A percentile compares a stretch with the other conserved stretches of the same genome.
Evolutionary conservation across 2,888 invertebrate species (phyloP).

Genomic region (Caenorhabditis virilis): DNA sequence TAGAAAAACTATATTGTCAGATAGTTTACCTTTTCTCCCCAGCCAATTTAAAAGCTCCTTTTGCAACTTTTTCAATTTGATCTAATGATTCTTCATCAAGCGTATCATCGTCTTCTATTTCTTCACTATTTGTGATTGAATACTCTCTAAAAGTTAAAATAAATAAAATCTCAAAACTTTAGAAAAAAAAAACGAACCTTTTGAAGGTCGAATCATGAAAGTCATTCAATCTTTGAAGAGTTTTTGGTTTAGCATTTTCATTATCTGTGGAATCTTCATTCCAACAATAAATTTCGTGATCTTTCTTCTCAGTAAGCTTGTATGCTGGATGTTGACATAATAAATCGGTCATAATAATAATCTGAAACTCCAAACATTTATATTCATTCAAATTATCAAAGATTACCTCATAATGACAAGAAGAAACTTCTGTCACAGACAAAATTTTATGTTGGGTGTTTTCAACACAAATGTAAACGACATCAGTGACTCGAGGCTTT

Average conservation of each 20-base stretch:
- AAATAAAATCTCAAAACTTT: no score
- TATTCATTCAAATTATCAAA: background rate
- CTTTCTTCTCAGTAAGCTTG: conserved; percentile 54
- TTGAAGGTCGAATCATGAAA: conserved; percentile 41
- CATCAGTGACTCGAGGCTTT: conserved; percentile 56
- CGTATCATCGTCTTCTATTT: background rate
- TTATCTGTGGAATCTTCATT: conserved; percentile 51
- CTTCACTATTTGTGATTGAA: background rate
- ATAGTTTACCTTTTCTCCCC: conserved; percentile 25
- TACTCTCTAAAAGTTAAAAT: no score
- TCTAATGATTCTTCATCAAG: conserved; percentile 14
- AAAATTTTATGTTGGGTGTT: conserved; percentile 38
- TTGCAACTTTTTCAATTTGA: conserved; percentile 3
- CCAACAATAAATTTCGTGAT: conserved; percentile 59
- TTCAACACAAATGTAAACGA: conserved; percentile 63
- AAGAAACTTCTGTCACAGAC: conserved; percentile 71
- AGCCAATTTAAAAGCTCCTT: conserved; percentile 1
- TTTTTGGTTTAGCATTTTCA: conserved; percentile 67
- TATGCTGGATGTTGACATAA: conserved; percentile 87
- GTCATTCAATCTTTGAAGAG: conserved; percentile 44
- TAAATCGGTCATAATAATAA: conserved; percentile 83
- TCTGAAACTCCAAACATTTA: conserved; percentile 73
- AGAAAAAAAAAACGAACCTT: no score
- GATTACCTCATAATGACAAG: conserved; percentile 90
- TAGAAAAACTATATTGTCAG: no score